These are phyloP conservation scores for Pimpla rufipes DNA, from an alignment of 2,888 invertebrate species.

Conservation along the genomic window DNA sequence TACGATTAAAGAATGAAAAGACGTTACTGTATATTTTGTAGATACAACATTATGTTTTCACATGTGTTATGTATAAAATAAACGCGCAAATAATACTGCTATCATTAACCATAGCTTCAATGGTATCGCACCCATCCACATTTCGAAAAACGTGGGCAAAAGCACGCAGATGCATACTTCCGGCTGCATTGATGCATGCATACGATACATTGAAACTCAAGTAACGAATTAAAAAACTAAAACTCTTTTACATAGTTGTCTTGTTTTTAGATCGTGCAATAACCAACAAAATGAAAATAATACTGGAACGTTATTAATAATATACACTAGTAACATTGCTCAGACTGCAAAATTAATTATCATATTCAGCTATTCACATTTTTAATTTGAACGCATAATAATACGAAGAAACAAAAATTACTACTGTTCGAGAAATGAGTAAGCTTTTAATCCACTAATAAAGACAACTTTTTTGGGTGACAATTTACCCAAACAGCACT, in stretches of 20 bases:
- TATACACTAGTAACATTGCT: slow-evolving; percentile 1
- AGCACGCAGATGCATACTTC: too few species aligned
- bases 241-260: background rate
- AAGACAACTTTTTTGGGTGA: too few species aligned
- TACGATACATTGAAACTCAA: background rate
- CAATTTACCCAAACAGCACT: too few species aligned
- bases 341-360: background rate
- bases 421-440: background rate
- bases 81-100: background rate
- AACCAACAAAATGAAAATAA: too few species aligned
- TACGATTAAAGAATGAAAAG: background rate
- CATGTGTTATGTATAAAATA: background rate
- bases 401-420: background rate
- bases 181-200: background rate
- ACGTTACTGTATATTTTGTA: background rate
- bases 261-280: background rate
- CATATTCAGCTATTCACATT: background rate
- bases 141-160: too few species aligned
- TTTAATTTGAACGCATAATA: too few species aligned
- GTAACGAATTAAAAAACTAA: background rate
- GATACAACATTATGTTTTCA: background rate
- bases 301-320: background rate
- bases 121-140: background rate
- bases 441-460: too few species aligned
- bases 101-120: background rate